Percentiles rank a stretch among this genome's conserved stretches.
Evolutionary conservation across 1,140 invertebrate species (phyloP).

Genomic region (Atopsyche davidsoni): DNA sequence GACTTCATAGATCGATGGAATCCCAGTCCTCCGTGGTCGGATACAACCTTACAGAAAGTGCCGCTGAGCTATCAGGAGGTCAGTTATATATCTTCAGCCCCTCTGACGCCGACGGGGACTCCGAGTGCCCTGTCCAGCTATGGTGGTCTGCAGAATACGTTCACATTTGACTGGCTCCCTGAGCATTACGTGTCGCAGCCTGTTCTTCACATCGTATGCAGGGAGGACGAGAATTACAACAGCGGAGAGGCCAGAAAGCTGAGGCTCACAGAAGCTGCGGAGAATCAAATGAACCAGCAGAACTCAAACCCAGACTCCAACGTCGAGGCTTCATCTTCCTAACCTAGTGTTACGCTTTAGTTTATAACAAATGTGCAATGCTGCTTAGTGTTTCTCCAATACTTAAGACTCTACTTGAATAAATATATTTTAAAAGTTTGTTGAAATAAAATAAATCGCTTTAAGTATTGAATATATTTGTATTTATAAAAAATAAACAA

Average conservation of each 20-base stretch:
- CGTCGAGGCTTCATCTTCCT: conserved; percentile 21
- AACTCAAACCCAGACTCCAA: conserved; percentile 16
- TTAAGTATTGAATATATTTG: too few species aligned
- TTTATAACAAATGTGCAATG: neutral
- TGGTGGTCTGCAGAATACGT: conserved; percentile 24
- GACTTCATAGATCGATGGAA: conserved; percentile 75
- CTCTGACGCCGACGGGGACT: conserved; percentile 60
- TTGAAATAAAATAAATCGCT: neutral
- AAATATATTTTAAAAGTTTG: neutral
- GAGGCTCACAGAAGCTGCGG: neutral
- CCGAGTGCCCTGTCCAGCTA: conserved; percentile 34
- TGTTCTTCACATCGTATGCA: conserved; percentile 26
- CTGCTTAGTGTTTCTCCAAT: too few species aligned
- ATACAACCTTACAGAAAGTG: conserved; percentile 65
- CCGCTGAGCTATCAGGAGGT: conserved; percentile 71
- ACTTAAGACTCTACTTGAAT: neutral
- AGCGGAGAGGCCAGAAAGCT: conserved; percentile 16
- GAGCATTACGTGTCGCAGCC: conserved; percentile 27
- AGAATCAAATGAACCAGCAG: conserved; percentile 14
- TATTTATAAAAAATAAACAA: too few species aligned
- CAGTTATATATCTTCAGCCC: conserved; percentile 68
- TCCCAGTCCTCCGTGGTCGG: conserved; percentile 74
- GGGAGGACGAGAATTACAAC: conserved; percentile 23
- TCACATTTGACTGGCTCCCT: conserved; percentile 29
- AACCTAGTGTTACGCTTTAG: too few species aligned